Base-by-base conservation (phyloP, 2,113 vertebrate genomes). In the Alectura lathami region DNA sequence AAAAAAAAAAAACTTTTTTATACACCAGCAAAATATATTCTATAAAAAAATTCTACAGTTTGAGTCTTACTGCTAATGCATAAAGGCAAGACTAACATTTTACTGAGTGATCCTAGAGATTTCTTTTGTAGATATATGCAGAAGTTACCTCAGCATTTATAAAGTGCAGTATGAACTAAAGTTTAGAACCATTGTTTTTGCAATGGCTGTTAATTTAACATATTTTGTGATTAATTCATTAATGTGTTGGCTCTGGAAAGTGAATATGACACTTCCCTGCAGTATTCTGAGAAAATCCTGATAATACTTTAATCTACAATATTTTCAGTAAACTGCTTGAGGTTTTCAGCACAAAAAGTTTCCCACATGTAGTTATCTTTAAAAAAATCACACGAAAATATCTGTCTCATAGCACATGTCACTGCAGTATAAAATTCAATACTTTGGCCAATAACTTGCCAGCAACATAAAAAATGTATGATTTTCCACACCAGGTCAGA, bases 151-250 rank as follows among this genome's bases (percentile, higher is more conserved):
- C 24, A 78, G 9, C 27, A 34, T 92, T 93, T 64, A 74, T 42
- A 87, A 64, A 80, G 29, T 79, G n/a, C 14, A 43, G 6, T 38
- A n/a, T 20, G 11, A 48, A 53, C 47, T 81, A 0, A 85, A 70
- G 8, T 23, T 34, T 60, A 26, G 34, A 79, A 63, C n/a, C 32
- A n/a, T 26, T 82, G 26, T 7, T 29, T 67, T 91, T 88, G 21
- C 62, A 67, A 9, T 74, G 76, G 48, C 47, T 86, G 51, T 76
- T 84, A 32, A n/a, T 93, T 86, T 8, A 82, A 47, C 20, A 68
- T 8, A 9, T 93, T 92, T 85, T 91, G 56, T 91, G 64, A 54
- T 91, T 86, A 89, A 93, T 95, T 78, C 56, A 93, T 96, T 95
- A 78, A 82, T 77, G 81, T 1, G 1, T 86, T 63, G 93, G 30